Percentiles rank a stretch among this genome's conserved stretches.
Conservation (phyloP, 2,888 invertebrate genomes). For the Microplitis deprimator region DNA sequence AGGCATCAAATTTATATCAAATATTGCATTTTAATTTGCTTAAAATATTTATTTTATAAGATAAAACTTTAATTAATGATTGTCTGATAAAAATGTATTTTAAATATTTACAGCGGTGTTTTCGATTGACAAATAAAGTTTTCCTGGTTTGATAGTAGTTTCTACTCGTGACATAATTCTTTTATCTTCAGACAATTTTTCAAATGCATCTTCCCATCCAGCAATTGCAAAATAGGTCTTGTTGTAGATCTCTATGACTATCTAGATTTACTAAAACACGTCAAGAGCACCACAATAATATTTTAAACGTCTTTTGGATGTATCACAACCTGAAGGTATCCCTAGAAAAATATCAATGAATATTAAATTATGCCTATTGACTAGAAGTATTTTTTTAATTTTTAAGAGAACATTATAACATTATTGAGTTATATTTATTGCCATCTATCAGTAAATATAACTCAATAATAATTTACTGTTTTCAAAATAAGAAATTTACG, state of each 20-base stretch:
- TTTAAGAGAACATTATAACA: not conserved
- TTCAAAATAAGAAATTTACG: not conserved
- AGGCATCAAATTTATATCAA: constrained; percentile 90
- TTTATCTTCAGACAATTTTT: constrained; percentile 90
- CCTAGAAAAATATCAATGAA: constrained; percentile 51
- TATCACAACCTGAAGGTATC: constrained; percentile 75
- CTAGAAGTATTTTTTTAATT: not conserved
- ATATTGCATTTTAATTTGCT: constrained; percentile 89
- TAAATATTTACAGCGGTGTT: constrained; percentile 59
- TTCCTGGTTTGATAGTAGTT: constrained; percentile 56
- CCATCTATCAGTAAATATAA: not conserved
- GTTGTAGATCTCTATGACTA: constrained; percentile 73
- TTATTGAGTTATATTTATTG: not conserved
- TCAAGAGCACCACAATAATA: constrained; percentile 77
- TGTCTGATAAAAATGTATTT: constrained; percentile 2
- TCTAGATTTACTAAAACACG: constrained; percentile 74
- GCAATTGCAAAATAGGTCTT: constrained; percentile 80
- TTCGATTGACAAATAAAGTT: constrained; percentile 47
- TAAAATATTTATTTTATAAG: constrained; percentile 46
- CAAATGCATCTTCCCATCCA: constrained; percentile 81
- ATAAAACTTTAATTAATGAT: not conserved
- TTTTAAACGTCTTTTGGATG: constrained; percentile 76
- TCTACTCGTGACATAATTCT: constrained; percentile 74
- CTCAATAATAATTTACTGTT: not conserved
- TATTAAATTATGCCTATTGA: not conserved